Evolutionary conservation across 2,113 vertebrate species (phyloP).

Genomic region (Odontophorus gujanensis): DNA sequence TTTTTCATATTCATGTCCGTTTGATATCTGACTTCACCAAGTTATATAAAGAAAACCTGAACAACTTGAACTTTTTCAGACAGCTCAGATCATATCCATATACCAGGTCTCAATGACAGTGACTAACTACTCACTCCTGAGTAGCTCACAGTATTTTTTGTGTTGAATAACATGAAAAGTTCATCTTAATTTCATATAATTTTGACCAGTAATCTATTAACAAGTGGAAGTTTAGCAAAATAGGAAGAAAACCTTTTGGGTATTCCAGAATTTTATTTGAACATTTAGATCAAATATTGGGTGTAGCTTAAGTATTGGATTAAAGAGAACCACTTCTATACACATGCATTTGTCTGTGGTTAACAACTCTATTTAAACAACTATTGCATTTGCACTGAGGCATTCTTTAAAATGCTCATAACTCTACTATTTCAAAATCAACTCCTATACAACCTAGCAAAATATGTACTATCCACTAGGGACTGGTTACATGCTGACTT

Average conservation of each 20-base stretch:
- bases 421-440: conserved; percentile 41
- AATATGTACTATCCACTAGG: neutral
- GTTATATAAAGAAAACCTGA: neutral
- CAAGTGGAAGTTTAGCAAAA: neutral
- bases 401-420: neutral
- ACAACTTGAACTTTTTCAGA: neutral
- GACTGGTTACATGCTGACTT: conserved; percentile 2
- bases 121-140: neutral
- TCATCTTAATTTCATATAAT: neutral
- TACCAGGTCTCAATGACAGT: rapidly evolving
- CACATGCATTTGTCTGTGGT: neutral
- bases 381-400: neutral
- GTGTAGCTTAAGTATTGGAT: neutral
- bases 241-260: neutral
- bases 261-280: neutral
- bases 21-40: neutral
- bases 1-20: neutral
- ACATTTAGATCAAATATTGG: neutral
- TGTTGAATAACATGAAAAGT: neutral
- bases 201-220: neutral
- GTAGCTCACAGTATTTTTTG: rapidly evolving
- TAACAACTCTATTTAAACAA: neutral
- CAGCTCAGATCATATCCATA: rapidly evolving
- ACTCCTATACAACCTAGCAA: neutral
- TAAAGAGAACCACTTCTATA: neutral